Conservation (phyloP, 2,797 vertebrate species). For the Catharus ustulatus region DNA sequence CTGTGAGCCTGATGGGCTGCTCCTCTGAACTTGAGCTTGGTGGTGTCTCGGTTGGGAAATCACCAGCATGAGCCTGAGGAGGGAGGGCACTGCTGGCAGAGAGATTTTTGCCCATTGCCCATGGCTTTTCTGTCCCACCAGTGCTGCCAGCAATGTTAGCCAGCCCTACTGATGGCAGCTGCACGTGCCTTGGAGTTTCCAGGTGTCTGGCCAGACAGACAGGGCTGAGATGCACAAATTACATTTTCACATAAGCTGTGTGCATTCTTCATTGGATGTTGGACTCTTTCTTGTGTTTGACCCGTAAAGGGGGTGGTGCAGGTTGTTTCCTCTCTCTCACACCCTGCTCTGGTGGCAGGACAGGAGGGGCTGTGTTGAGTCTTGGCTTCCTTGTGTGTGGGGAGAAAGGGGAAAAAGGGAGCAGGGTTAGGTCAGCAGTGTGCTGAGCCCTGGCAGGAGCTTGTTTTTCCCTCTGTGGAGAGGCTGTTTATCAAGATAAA, state of each 20-base stretch:
- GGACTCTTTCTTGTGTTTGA: not conserved
- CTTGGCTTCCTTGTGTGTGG: not conserved
- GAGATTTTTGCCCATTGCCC: not conserved
- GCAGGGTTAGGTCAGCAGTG: not conserved
- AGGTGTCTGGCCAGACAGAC: not conserved
- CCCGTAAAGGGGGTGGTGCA: not conserved
- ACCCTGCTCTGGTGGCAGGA: not conserved
- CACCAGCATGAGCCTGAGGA: fast-evolving
- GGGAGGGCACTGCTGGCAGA: not conserved
- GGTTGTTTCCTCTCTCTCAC: not conserved
- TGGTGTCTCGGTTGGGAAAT: not conserved
- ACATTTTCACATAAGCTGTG: not conserved
- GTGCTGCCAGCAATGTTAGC: not conserved
- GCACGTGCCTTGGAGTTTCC: not conserved
- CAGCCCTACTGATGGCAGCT: not conserved
- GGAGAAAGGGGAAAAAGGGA: not conserved
- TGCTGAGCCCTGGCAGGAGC: not conserved
- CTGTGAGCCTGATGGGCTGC: not conserved
- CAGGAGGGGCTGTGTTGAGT: fast-evolving
- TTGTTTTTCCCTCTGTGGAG: not conserved
- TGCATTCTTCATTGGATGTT: not conserved
- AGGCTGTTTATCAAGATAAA: slow-evolving; percentile 52
- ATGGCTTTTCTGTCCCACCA: not conserved
- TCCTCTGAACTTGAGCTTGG: fast-evolving
- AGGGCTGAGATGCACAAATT: not conserved